Base-by-base conservation (phyloP, 2,888 invertebrate species). In the Pseudococcus jackbeardsleyi region DNA sequence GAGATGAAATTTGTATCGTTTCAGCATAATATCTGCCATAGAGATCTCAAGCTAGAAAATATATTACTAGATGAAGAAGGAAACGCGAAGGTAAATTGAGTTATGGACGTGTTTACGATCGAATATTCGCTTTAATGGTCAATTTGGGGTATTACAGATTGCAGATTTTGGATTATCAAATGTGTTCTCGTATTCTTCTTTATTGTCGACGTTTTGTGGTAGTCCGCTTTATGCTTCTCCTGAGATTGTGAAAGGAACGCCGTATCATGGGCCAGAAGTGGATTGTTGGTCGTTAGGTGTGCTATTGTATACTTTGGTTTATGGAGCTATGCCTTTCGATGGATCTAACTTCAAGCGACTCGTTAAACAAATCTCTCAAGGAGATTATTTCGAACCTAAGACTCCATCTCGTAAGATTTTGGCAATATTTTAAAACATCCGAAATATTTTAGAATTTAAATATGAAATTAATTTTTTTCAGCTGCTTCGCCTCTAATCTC, bases 241-340 rank as follows among this genome's bases (percentile, higher is more conserved):
- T 0, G 99, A 99, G 93, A 99, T 99, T 90, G 98, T 99, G 64
- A 97, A 97, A 93, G 98, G 99, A 89, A 97, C 96, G 11, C 98
- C 98, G 0, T 99, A 99, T 91, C 96, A 96, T 91, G 99, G 99
- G 8, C 99, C 99, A 5, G 99, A 99, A 94, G 98, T 95, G 91
- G 91, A 92, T 90, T 91, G 91, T 89, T 92, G 92, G 92, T 99
- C 99, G 39, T 93, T 99, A 89, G 99, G 99, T 88, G 99, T 99
- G 85, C 93, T 99, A 84, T 93, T 99, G 12, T 99, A 99, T 92
- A 99, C 99, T 84, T 93, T 99, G 91, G 99, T 99, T 90, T 99
- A 99, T 92, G 99, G 99, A 90, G 98, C 99, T 90, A 99, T 99
- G 99, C 99, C 97, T 88, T 99, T 99, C 92, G 99, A 99, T 93